Evolutionary conservation across 1,140 invertebrate species (phyloP), one percentile per base, ranked within the genome.

Genomic region (Cydia splendana): DNA sequence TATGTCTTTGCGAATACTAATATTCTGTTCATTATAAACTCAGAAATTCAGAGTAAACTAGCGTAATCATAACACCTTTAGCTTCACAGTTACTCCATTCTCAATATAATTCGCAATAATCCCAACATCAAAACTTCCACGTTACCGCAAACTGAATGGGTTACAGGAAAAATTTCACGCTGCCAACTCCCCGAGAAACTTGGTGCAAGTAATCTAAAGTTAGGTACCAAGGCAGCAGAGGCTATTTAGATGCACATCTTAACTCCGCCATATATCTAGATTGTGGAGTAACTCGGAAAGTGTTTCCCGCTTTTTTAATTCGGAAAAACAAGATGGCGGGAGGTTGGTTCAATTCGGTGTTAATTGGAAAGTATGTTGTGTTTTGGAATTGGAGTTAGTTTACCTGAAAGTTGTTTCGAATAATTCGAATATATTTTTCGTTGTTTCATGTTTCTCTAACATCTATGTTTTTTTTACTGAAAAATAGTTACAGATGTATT

Each of bases 201-300:
- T 88, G 85, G 83, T 85, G 86, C 86, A 89, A 92, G 91, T 92
- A 92, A 92, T 92, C 91, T 92, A 92, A 91, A 92, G 89, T 92
- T 92, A 88, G 88, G 84, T 89, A 87, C 86, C 87, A 88, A 83
- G 85, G 84, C 82, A 85, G 87, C 90, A 85, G 85, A 86, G 85
- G 91, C 91, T 91, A 90, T 92, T 92, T 91, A 92, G 91, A 92
- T 91, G 91, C 87, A 89, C 90, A 92, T 92, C 91, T 92, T 90
- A 91, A 91, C 90, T 90, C 85, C 82, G 78, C 87, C 84, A 89
- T 92, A 92, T 91, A 91, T 92, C 91, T 92, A 90, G 87, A 92
- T 92, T 92, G 89, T 89, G 85, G 78, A 79, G 75, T 65, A 86
- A 87, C 84, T 86, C 82, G 76, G 79, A 79, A 84, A 85, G 82